These are phyloP conservation scores for Pseudomyrmex concolor DNA, from an alignment of 1,140 invertebrate species.

Conservation along the genomic window DNA sequence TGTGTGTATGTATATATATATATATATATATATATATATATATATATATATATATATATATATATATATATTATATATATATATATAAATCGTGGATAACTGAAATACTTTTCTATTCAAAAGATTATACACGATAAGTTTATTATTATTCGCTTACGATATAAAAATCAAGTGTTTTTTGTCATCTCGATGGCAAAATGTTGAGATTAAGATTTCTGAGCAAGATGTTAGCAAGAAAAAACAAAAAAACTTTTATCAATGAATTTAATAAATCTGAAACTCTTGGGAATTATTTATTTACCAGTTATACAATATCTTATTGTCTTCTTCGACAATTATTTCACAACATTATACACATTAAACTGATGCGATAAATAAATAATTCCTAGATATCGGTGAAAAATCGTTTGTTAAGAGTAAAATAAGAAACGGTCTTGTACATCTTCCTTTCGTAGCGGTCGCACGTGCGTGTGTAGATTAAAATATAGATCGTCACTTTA, in stretches of 20 bases:
- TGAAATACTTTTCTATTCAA: conserved; percentile 28
- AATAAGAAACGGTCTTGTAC: conserved; percentile 10
- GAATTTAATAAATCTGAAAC: conserved; percentile 19
- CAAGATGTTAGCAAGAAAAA: conserved; percentile 27
- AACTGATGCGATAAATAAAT: conserved; percentile 19
- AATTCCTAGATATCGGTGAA: conserved; percentile 18
- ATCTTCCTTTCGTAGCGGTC: conserved; percentile 38
- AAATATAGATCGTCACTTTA: conserved; percentile 64
- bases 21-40: no score
- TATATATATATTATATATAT: background rate
- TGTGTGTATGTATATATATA: no score
- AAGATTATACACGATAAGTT: conserved; percentile 44
- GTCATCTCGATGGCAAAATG: conserved; percentile 21
- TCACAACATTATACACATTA: background rate
- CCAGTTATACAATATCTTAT: conserved; percentile 11
- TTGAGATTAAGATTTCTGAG: conserved; percentile 34
- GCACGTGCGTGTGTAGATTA: conserved; percentile 39
- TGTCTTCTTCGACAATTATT: conserved; percentile 9
- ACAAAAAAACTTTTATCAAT: conserved; percentile 3
- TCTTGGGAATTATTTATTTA: conserved; percentile 37
- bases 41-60: background rate
- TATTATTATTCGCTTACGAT: conserved; percentile 28
- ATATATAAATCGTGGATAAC: conserved; percentile 5
- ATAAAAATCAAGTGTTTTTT: conserved; percentile 43
- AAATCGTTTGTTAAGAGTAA: conserved; percentile 18